These are phyloP conservation scores for Eurystomus gularis DNA, from an alignment of 2,113 vertebrate species.

Conservation along the genomic window DNA sequence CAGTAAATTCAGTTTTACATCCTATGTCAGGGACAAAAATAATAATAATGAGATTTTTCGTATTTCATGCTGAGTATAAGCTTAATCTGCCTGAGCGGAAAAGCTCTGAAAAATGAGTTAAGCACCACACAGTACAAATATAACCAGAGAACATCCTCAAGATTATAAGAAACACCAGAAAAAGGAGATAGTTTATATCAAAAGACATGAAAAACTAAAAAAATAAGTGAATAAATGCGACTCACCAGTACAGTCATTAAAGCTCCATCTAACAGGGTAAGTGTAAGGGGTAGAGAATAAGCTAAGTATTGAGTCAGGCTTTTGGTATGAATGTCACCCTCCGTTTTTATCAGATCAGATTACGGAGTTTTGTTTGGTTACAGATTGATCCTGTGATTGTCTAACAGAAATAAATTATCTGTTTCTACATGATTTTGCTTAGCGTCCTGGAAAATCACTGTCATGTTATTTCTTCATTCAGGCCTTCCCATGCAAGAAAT, in stretches of 20 bases:
- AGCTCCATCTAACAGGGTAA: background rate
- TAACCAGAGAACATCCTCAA: background rate
- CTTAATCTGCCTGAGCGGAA: accelerated
- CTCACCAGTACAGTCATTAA: slow-evolving; percentile 2
- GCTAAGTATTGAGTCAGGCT: background rate
- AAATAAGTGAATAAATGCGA: background rate
- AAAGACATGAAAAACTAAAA: background rate
- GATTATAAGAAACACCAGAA: background rate
- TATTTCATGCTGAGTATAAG: background rate
- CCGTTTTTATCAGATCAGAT: slow-evolving; percentile 5
- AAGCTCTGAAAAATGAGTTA: background rate
- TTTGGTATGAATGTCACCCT: slow-evolving; percentile 23
- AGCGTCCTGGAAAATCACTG: slow-evolving; percentile 40
- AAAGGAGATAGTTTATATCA: background rate
- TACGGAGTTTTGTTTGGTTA: background rate
- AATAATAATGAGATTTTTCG: background rate
- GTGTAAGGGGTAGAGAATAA: background rate
- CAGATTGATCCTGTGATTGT: slow-evolving; percentile 8
- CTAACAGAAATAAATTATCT: slow-evolving; percentile 1
- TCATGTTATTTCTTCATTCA: slow-evolving; percentile 9
- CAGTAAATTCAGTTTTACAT: background rate
- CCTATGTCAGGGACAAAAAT: background rate
- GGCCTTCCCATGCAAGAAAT: background rate
- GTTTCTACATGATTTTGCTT: background rate
- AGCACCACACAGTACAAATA: background rate